These are phyloP conservation scores for Ceyx melanurus DNA, from an alignment of 2,113 vertebrate genomes.

Conservation along the genomic window DNA sequence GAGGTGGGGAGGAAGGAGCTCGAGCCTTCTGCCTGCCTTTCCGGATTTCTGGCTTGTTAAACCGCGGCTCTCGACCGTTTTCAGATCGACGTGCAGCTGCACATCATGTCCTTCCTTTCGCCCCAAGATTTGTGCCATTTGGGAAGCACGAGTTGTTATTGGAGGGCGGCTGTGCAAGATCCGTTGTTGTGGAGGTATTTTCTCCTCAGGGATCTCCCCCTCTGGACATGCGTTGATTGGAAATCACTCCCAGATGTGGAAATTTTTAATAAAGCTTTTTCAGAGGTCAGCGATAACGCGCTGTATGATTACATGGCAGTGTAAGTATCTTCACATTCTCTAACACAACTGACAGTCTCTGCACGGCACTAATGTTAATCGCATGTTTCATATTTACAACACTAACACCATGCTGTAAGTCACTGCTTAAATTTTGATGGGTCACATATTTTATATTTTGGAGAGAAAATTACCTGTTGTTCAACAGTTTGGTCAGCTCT, in stretches of 20 bases:
- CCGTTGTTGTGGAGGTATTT: conserved; percentile 91
- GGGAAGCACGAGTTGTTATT: conserved; percentile 86
- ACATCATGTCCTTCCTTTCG: conserved; percentile 88
- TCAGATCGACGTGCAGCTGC: conserved; percentile 87
- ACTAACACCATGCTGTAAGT: not conserved
- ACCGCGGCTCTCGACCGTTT: not conserved
- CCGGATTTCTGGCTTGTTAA: fast-evolving
- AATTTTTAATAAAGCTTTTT: conserved; percentile 76
- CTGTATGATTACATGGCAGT: conserved; percentile 86
- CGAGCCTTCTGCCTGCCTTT: fast-evolving
- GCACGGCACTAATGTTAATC: not conserved
- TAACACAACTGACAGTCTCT: not conserved
- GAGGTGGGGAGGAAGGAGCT: not conserved
- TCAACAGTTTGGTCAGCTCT: not conserved
- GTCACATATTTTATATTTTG: not conserved
- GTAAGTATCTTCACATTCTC: conserved; percentile 73
- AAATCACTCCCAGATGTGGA: conserved; percentile 83
- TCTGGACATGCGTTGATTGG: conserved; percentile 88
- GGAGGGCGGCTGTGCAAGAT: conserved; percentile 85
- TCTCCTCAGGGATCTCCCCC: conserved; percentile 83
- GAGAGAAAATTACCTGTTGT: not conserved
- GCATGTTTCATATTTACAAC: not conserved
- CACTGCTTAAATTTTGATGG: not conserved
- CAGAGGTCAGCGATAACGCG: conserved; percentile 54
- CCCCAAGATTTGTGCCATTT: conserved; percentile 86